Base-by-base conservation (phyloP, 2,888 invertebrate genomes). In the Phymatocera aterrima region DNA sequence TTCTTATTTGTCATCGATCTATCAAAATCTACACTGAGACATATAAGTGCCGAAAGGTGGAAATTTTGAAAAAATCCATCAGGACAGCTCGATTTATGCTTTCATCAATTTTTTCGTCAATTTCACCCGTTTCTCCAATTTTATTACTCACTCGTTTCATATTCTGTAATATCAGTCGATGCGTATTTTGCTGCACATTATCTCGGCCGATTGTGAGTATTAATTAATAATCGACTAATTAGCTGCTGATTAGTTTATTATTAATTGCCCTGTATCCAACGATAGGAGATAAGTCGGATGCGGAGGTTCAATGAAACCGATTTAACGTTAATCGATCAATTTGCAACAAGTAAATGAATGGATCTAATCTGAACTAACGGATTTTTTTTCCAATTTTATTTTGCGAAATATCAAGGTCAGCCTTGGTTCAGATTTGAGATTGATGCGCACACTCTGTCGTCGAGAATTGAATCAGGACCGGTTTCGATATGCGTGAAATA, bases 151-250 rank as follows among this genome's bases (percentile, higher is more conserved):
- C n/a, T n/a, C n/a, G n/a, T 21, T 0, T 10, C 1, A 21, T 51
- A 21, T 51, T 21, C 21, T 8, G 10, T 18, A 51, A 2, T 10
- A 21, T 8, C 10, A 21, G 24, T 1, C 51, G 2, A 18, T 18
- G 18, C 21, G 51, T 3, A 51, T 51, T 51, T 0, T 2, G 5
- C 60, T 51, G n/a, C 6, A 60, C 31, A 60, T 31, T 60, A 12
- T 31, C 18, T 18, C 37, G 37, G 3, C 3, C 18, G 18, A 61
- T 34, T 61, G 51, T 51, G 12, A 57, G 15, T 12, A 24, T 31
- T 8, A 6, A 61, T 61, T 61, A 64, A 64, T 64, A 37, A 64
- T 64, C 61, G 37, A 18, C 37, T 18, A 64, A 64, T 64, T 34
- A 21, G 34, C n/a, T 3, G 3, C 61, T 37, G 37, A 64, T 64